A percentile compares a stretch with the other conserved stretches of the same genome.
Evolutionary conservation across 1,140 invertebrate species (phyloP).

Genomic region (Ganaspis sp.): DNA sequence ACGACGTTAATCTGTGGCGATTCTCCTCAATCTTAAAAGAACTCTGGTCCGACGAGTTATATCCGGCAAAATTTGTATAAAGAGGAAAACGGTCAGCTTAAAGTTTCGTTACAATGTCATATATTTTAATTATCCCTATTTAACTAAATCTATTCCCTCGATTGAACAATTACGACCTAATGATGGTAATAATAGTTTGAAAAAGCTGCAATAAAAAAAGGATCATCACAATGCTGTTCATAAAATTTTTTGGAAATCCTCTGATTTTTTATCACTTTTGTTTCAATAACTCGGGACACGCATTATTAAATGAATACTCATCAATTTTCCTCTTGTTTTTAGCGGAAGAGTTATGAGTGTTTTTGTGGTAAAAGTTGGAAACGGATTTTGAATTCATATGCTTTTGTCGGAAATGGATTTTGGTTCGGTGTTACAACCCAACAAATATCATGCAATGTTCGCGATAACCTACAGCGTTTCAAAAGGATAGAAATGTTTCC

Average conservation of each 20-base stretch:
- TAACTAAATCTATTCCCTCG: too few relatives aligned
- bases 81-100: too few relatives aligned
- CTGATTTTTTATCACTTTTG: not conserved
- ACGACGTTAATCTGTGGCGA: too few relatives aligned
- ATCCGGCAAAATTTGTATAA: too few relatives aligned
- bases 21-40: too few relatives aligned
- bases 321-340: not conserved
- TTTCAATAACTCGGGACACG: not conserved
- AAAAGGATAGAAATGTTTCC: constrained; percentile 4
- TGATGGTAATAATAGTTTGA: too few relatives aligned
- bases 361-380: not conserved
- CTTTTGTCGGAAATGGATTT: constrained; percentile 27
- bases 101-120: too few relatives aligned
- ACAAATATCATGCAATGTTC: constrained; percentile 6
- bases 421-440: not conserved
- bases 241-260: not conserved
- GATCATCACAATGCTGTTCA: not conserved
- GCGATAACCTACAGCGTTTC: not conserved
- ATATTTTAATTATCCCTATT: too few relatives aligned
- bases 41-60: too few relatives aligned
- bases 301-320: not conserved
- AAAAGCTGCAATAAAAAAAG: too few relatives aligned
- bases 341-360: not conserved
- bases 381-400: constrained; percentile 23
- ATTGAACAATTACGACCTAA: too few relatives aligned